Evolutionary conservation across 2,888 invertebrate genomes (phyloP), one percentile per base, ranked within the genome.

Genomic region (Emesis furor): DNA sequence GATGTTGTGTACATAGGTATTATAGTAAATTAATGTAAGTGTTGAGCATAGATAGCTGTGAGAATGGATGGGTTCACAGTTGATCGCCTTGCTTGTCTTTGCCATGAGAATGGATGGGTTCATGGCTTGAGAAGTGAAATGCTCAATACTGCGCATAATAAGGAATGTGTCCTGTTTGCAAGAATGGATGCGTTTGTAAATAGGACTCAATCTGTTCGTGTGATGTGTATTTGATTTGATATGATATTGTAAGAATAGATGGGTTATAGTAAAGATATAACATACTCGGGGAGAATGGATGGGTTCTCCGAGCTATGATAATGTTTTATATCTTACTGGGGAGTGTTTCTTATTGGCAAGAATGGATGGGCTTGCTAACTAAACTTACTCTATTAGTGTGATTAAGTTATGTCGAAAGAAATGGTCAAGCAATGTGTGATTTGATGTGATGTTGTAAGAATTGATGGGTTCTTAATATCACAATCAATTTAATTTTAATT

Each of bases 31-130:
- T 24, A 24, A 24, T 24, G 24, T 1, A 24, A 68, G 12, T 51
- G n/a, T 55, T n/a, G 14, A 12, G n/a, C 14, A 51, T 12, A 51
- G 51, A 51, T 14, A 51, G 5, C 74, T 74, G 74, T 65, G 65
- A 74, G 74, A 74, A 65, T 65, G 74, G 74, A 74, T 39, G 74
- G 74, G 65, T 74, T 74, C 42, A 42, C 74, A 74, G 74, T 65
- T 42, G 12, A 65, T 62, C 14, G 65, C 17, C 35, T 74, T 42
- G 74, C 37, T 51, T 74, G 74, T 42, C 62, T 37, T 62, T 37
- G 59, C 37, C 55, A 73, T 35, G 73, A 73, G 73, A 73, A 73
- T 59, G 73, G 59, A 46, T 46, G 10, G 14, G 46, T 46, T 46
- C 46, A 10, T 46, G 46, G 46, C 46, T 46, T 14, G 46, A 14